Conservation (phyloP, 2,113 vertebrate genomes). For the Gymnobelideus leadbeateri region DNA sequence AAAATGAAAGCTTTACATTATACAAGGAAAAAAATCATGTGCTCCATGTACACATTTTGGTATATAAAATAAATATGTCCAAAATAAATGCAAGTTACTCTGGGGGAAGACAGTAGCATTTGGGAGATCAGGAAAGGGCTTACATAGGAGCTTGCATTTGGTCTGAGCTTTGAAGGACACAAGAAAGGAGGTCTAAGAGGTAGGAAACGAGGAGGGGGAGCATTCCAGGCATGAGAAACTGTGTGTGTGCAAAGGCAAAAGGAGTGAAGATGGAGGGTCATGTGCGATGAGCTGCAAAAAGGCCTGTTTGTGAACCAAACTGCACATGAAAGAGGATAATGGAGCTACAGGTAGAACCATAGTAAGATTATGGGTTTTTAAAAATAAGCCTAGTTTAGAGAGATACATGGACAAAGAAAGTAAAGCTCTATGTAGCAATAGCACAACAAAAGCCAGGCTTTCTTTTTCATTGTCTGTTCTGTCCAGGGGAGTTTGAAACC, state of each 20-base stretch:
- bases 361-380: background rate
- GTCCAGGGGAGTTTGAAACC: background rate
- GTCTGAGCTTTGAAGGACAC: background rate
- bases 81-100: background rate
- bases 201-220: background rate
- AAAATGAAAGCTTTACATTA: background rate
- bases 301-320: too few species aligned
- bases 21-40: background rate
- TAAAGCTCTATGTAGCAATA: background rate
- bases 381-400: background rate
- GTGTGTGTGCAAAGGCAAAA: background rate
- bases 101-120: background rate
- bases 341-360: background rate
- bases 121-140: background rate
- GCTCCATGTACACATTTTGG: background rate
- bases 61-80: background rate
- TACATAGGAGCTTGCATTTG: background rate
- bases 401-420: background rate
- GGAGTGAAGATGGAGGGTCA: background rate
- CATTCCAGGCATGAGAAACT: background rate
- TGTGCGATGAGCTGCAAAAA: background rate
- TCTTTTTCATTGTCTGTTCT: background rate
- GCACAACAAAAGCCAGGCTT: background rate
- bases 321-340: background rate
- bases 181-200: background rate